A percentile compares a stretch with the other conserved stretches of the same genome.
phyloP scores from a whole-genome alignment of 2,113 vertebrate species.

The Heloderma charlesbogerti region DNA sequence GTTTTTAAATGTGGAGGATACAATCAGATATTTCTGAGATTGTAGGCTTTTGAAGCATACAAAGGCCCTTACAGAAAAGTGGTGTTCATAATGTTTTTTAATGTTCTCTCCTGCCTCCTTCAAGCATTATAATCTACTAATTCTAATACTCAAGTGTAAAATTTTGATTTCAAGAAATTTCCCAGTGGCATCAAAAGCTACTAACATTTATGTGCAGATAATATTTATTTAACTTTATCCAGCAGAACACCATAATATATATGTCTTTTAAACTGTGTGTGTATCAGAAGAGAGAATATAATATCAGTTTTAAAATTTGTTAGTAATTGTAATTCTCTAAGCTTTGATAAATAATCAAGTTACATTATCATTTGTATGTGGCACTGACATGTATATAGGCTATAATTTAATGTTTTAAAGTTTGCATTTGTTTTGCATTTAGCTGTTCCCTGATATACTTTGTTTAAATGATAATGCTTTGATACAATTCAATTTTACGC shows the following conservation, averaged over 20 bases:
- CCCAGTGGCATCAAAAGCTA: neutral
- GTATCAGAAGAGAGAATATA: neutral
- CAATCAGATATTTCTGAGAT: neutral
- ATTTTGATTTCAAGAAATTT: neutral
- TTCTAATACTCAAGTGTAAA: neutral
- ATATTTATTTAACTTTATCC: conserved; percentile 24
- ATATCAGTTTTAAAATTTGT: neutral
- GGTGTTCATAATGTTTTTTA: neutral
- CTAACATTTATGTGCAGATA: neutral
- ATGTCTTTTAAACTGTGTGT: neutral
- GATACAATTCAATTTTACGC: conserved; percentile 22
- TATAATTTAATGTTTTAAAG: conserved; percentile 26
- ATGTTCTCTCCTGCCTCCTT: neutral
- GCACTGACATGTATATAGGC: neutral
- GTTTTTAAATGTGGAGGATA: neutral
- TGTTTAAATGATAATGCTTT: conserved; percentile 30
- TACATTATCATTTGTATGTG: neutral
- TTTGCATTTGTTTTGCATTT: conserved; percentile 17
- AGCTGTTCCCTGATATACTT: neutral
- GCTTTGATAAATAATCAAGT: conserved; percentile 1
- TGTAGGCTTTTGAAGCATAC: neutral
- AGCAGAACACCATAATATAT: conserved; percentile 20
- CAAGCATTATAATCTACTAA: neutral
- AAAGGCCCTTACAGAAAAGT: neutral
- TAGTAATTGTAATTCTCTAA: neutral